Base-by-base conservation (phyloP, 2,113 vertebrate species). In the Aphelocoma coerulescens region DNA sequence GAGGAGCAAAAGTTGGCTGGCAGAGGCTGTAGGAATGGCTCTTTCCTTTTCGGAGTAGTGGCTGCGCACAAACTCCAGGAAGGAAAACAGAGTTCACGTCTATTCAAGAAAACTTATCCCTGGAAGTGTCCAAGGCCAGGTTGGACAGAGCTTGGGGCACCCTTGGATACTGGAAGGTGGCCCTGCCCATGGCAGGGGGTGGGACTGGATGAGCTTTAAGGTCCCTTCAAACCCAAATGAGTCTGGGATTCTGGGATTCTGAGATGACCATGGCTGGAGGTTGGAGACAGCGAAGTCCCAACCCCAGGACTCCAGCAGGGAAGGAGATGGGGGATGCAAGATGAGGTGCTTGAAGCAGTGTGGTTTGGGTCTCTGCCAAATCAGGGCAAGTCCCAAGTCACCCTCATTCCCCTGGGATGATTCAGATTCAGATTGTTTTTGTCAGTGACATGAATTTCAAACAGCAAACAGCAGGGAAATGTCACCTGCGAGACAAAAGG, bases 251-350 rank as follows among this genome's bases (percentile, higher is more conserved):
- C 68, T 72, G 73, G 7, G 20, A 67, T 66, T 52, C 58, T 62
- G 30, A 24, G 46, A 55, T 24, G 51, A 69, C 39, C 10, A 24
- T 16, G 32, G 48, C 10, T 54, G 27, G 27, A 55, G 26, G 12
- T 0, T 48, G 55, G 27, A n/a, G 63, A 80, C 49, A 68, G 43
- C 0, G 0, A 67, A 48, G 39, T 37, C 39, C 39, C 43, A 26
- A 2, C 1, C 4, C 16, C 49, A 84, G 57, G 19, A 35, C 27
- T 46, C 2, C 2, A 39, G 78, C 41, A 58, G n/a, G 57, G 55
- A 78, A 52, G n/a, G 54, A 62, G 21, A 17, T 10, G 21, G 12
- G 55, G 22, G 10, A 69, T 57, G 37, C 27, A 44, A n/a, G 48
- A 33, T 6, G 13, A 65, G 49, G 35, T 37, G 48, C 48, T 63